A percentile compares a stretch with the other conserved stretches of the same genome.
Evolutionary conservation across 1,140 invertebrate species (phyloP).

Genomic region (Hermetia illucens): DNA sequence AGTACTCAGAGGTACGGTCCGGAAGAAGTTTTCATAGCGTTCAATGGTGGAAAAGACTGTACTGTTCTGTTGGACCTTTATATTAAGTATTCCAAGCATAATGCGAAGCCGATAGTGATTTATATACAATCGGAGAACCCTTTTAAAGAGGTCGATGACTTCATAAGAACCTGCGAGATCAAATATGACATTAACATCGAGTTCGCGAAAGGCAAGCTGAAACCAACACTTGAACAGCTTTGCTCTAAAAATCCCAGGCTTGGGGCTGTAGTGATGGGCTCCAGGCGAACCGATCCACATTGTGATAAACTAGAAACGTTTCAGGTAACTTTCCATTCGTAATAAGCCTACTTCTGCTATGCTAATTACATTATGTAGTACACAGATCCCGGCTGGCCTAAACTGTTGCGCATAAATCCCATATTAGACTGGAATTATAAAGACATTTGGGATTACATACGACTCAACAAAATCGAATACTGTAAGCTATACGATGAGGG

Average conservation of each 20-base stretch:
- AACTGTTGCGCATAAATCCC: slow-evolving; percentile 73
- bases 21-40: slow-evolving; percentile 72
- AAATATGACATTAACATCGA: slow-evolving; percentile 61
- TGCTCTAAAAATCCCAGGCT: slow-evolving; percentile 47
- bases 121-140: slow-evolving; percentile 62
- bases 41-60: slow-evolving; percentile 97
- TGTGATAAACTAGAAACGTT: slow-evolving; percentile 48
- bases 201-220: slow-evolving; percentile 56
- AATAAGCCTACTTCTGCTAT: slow-evolving; percentile 5
- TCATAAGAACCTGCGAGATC: slow-evolving; percentile 53
- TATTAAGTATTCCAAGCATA: slow-evolving; percentile 10
- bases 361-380: too few species aligned
- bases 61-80: slow-evolving; percentile 72
- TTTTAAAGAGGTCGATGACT: slow-evolving; percentile 76
- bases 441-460: slow-evolving; percentile 80
- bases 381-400: slow-evolving; percentile 79
- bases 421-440: slow-evolving; percentile 80
- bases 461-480: slow-evolving; percentile 64
- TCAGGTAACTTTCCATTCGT: slow-evolving; percentile 38
- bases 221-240: slow-evolving; percentile 46
- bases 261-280: slow-evolving; percentile 80
- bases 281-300: slow-evolving; percentile 69
- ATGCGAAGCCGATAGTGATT: slow-evolving; percentile 44
- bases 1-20: slow-evolving; percentile 41
- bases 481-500: slow-evolving; percentile 80